These are phyloP conservation scores for Halcyon badia DNA, from an alignment of 2,797 vertebrate genomes.

Conservation along the genomic window DNA sequence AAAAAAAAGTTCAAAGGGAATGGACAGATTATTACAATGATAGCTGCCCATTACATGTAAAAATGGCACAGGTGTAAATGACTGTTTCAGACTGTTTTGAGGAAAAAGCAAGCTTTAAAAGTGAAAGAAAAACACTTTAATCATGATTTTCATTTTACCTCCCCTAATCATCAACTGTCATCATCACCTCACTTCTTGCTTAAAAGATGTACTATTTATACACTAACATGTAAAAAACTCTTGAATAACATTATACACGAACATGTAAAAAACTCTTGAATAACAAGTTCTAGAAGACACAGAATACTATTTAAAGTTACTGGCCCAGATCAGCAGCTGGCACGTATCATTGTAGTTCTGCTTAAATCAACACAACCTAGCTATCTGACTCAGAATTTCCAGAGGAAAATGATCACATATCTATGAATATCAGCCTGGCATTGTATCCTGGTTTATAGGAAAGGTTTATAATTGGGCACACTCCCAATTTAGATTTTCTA, in stretches of 20 bases:
- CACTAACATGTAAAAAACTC: background rate
- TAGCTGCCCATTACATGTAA: background rate
- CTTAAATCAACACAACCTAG: background rate
- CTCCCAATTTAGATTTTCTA: conserved; percentile 29
- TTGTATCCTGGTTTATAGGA: conserved; percentile 1
- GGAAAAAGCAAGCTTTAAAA: background rate
- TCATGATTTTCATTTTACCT: background rate
- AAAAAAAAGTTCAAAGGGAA: background rate
- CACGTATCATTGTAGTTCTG: background rate
- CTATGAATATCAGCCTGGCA: conserved; percentile 8
- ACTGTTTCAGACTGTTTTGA: background rate
- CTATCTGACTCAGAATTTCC: conserved; percentile 44
- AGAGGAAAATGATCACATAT: background rate
- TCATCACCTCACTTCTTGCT: background rate
- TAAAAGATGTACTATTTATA: background rate
- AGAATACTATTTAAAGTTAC: background rate
- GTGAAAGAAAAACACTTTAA: background rate
- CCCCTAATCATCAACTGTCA: background rate
- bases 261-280: background rate
- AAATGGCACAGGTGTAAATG: background rate
- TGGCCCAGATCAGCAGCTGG: background rate
- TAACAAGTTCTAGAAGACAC: background rate
- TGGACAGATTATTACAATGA: background rate
- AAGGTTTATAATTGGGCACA: conserved; percentile 20
- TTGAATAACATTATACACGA: background rate